phyloP scores from a whole-genome alignment of 2,113 vertebrate genomes.

The Sardina pilchardus region DNA sequence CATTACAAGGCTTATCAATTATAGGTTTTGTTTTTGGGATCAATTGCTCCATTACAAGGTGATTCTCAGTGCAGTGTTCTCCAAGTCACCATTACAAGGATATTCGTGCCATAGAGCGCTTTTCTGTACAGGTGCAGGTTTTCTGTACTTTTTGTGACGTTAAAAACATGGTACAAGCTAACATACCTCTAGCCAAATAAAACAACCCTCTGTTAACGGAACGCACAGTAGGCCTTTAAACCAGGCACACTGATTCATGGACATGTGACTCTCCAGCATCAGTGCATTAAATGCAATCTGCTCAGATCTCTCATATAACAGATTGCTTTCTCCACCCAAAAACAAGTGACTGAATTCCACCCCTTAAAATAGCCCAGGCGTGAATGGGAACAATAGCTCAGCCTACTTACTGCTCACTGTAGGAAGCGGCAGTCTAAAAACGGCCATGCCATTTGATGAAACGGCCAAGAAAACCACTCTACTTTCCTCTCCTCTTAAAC shows the following conservation, averaged over 20 bases:
- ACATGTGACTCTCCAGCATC: background rate
- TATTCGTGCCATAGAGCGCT: no score
- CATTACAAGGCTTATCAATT: no score
- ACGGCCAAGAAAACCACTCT: background rate
- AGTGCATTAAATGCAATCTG: background rate
- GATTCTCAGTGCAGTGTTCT: no score
- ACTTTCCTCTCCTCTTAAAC: background rate
- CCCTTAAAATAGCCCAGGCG: background rate
- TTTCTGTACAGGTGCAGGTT: no score
- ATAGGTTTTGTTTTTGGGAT: no score
- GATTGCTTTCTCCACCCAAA: background rate
- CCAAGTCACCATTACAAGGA: no score
- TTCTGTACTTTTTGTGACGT: no score
- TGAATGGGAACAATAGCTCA: background rate
- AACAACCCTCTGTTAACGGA: background rate
- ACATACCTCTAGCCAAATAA: background rate
- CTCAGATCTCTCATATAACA: background rate
- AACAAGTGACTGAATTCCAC: slow-evolving; percentile 3
- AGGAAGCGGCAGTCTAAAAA: background rate
- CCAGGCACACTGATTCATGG: background rate
- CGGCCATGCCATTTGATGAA: background rate
- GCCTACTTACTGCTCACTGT: background rate
- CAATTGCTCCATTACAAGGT: no score
- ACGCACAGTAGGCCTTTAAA: background rate
- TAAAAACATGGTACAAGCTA: background rate